Conservation (phyloP, 1,140 invertebrate genomes). For the Leucophenga varia region DNA sequence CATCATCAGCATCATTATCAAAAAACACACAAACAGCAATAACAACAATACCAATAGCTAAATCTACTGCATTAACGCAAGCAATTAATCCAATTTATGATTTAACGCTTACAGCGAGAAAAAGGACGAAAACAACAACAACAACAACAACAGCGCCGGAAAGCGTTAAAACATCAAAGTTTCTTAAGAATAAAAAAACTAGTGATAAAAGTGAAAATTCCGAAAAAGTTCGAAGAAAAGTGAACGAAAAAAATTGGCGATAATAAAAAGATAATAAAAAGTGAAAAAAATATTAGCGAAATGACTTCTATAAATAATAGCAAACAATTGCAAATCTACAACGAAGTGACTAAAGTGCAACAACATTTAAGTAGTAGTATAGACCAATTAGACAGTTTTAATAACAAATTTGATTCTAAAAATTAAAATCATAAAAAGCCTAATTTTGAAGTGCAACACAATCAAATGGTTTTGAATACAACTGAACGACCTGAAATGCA, state of each 20-base stretch:
- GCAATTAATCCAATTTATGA: constrained; percentile 43
- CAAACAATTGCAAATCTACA: constrained; percentile 4
- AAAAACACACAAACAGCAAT: constrained; percentile 5
- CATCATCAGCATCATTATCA: constrained; percentile 13
- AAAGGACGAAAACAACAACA: constrained; percentile 8
- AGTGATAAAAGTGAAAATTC: constrained; percentile 10
- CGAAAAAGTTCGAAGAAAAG: no score
- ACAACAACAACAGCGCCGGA: constrained; percentile 4
- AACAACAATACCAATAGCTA: constrained; percentile 12
- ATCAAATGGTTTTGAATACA: constrained; percentile 40
- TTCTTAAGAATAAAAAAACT: constrained; percentile 5
- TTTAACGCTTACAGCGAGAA: constrained; percentile 17
- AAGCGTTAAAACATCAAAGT: constrained; percentile 6
- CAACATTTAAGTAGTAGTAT: constrained; percentile 39
- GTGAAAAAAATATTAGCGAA: constrained; percentile 7
- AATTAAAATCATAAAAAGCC: constrained; percentile 19
- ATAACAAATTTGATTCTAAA: constrained; percentile 27
- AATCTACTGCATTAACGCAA: constrained; percentile 33
- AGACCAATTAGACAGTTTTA: constrained; percentile 54
- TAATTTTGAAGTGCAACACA: constrained; percentile 34
- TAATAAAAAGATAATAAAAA: constrained; percentile 5
- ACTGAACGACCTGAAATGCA: constrained; percentile 22
- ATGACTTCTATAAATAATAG: constrained; percentile 1
- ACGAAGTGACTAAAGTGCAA: constrained; percentile 35
- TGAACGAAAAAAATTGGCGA: constrained; percentile 4